Conservation (phyloP, 2,888 invertebrate genomes). For the Heliothis peltigera region DNA sequence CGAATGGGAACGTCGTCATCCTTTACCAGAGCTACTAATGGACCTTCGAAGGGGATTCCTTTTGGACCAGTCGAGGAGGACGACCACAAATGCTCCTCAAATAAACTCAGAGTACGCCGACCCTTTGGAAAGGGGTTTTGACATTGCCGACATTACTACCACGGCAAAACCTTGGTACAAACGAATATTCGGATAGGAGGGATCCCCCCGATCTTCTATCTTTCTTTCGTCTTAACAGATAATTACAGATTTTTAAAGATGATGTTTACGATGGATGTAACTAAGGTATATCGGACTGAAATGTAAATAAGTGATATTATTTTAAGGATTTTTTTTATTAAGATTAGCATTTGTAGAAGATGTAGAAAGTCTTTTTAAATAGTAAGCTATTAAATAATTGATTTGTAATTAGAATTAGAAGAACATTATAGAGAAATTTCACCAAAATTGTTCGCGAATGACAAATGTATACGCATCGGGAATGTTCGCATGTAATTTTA, state of each 20-base stretch:
- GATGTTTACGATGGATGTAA: too few species aligned
- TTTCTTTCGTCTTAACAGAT: too few species aligned
- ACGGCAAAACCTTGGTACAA: constrained; percentile 69
- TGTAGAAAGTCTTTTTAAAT: neutral
- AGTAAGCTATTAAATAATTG: too few species aligned
- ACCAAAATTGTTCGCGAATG: too few species aligned
- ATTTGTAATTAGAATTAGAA: too few species aligned
- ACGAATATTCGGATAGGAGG: constrained; percentile 60
- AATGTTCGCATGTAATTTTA: too few species aligned
- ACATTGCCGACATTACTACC: constrained; percentile 40
- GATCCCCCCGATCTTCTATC: too few species aligned
- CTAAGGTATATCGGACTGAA: constrained; percentile 6
- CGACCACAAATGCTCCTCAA: constrained; percentile 8
- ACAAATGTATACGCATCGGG: too few species aligned
- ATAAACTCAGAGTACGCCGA: constrained; percentile 70
- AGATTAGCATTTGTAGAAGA: neutral
- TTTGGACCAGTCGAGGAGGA: constrained; percentile 56
- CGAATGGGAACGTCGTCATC: constrained; percentile 74
- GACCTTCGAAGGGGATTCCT: constrained; percentile 77
- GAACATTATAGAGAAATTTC: too few species aligned
- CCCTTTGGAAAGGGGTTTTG: constrained; percentile 56
- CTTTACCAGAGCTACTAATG: constrained; percentile 70
- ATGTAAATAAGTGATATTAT: constrained; percentile 1
- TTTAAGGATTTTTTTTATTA: neutral
- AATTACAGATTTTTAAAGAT: too few species aligned